Conservation (phyloP, 1,140 invertebrate species). For the Magallana gigas region DNA sequence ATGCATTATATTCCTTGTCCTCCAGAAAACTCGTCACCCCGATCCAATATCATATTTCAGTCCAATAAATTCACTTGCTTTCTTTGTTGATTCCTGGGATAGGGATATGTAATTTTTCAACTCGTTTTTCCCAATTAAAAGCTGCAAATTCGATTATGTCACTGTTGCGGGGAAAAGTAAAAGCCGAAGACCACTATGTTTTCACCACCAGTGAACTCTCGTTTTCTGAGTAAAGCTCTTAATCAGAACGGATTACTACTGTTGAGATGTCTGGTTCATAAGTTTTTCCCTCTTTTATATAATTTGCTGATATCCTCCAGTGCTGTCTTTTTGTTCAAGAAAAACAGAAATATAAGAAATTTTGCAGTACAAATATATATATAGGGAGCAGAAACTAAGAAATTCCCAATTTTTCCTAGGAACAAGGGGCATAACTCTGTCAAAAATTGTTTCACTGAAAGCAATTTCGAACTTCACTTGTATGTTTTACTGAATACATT, state of each 20-base stretch:
- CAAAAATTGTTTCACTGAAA: too few species aligned
- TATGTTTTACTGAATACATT: too few species aligned
- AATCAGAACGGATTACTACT: not conserved
- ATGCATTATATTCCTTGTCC: not conserved
- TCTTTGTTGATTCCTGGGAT: not conserved
- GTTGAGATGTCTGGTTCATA: not conserved
- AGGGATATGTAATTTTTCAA: not conserved
- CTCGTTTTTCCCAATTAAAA: conserved; percentile 3
- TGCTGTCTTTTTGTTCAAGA: not conserved
- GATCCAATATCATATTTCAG: not conserved
- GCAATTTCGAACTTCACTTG: too few species aligned
- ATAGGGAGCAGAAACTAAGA: too few species aligned
- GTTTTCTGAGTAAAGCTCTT: not conserved
- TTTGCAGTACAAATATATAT: not conserved
- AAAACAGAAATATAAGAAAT: not conserved
- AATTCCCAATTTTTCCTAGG: too few species aligned
- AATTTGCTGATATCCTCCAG: not conserved
- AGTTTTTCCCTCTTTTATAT: not conserved
- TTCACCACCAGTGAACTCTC: not conserved
- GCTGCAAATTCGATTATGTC: conserved; percentile 16
- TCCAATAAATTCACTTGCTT: not conserved
- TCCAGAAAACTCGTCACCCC: not conserved
- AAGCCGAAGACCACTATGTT: conserved; percentile 24
- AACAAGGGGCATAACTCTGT: too few species aligned
- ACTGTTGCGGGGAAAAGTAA: conserved; percentile 1